Base-by-base conservation (phyloP, 2,888 invertebrate genomes). In the Lasioglossum lativentre region DNA sequence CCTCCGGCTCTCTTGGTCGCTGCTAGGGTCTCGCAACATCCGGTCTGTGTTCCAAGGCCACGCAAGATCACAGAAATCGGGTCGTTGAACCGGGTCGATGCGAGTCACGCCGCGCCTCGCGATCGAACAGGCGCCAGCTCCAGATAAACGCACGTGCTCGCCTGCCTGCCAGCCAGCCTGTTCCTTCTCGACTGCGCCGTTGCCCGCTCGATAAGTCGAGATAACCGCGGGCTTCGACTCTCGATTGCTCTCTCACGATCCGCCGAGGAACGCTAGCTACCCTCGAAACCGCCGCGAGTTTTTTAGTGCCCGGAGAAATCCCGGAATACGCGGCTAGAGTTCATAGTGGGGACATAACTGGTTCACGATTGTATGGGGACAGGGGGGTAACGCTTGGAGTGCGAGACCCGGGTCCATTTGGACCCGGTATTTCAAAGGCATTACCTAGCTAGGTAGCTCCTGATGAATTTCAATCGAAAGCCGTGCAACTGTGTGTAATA, bases 41-140 rank as follows among this genome's bases (percentile, higher is more conserved):
- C 91, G 89, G 91, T 83, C 89, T 86, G 90, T 88, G 87, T 88
- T 86, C 84, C 92, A 92, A 92, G 92, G 91, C 89, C 91, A 85
- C 81, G 89, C 89, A 88, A 90, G 89, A 91, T 90, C 90, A 87
- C 89, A 88, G 87, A 88, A 90, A 91, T 88, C 89, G 87, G 90
- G 90, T 91, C 92, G 88, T 91, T 91, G 92, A 92, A 92, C 92
- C 88, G 83, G 52, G 40, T 47, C 82, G 85, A 86, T 78, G 87
- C 89, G 86, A 71, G 83, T 78, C 83, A 83, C 88, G 77, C 79
- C 74, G 78, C 71, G 86, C 86, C 85, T 27, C 75, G 34, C 68
- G 78, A 86, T 78, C 88, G 83, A 71, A 63, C 84, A 88, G 89
- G 90, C 91, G 91, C 89, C 89, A 90, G 75, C 40, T 71, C 52